Conservation (phyloP, 64 coral and sea anemone genomes). For the Stichodactyla helianthus region DNA sequence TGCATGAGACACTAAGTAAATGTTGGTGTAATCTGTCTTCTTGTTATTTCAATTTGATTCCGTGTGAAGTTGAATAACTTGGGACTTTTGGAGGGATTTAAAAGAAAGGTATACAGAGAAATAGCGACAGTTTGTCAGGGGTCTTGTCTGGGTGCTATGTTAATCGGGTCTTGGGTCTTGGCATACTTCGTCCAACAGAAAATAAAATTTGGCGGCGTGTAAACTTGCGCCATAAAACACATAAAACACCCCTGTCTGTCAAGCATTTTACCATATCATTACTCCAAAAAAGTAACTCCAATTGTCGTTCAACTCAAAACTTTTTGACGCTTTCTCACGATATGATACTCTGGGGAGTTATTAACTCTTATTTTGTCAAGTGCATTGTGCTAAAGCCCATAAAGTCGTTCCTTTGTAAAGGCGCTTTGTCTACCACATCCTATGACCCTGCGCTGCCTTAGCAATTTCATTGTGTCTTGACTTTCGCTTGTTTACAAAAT, state of each 20-base stretch:
- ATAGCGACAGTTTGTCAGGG: neutral
- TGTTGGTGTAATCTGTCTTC: conserved; percentile 18
- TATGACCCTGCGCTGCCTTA: neutral
- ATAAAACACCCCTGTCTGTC: neutral
- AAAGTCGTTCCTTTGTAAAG: neutral
- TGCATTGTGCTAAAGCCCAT: neutral
- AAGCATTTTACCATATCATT: neutral
- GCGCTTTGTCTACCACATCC: neutral
- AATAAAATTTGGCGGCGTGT: neutral
- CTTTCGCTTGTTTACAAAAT: neutral
- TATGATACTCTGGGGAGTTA: neutral
- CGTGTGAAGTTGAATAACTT: neutral
- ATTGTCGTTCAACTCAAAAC: neutral
- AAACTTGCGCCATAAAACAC: neutral
- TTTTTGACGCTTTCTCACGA: neutral
- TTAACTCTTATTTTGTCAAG: neutral
- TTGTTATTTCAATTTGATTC: conserved; percentile 6
- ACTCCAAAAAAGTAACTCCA: neutral
- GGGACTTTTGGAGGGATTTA: neutral
- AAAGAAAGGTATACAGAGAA: neutral
- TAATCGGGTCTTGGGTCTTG: neutral
- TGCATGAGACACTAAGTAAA: neutral
- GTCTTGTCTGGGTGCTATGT: neutral
- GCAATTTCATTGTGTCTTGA: neutral
- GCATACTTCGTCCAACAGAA: neutral